Evolutionary conservation across 2,113 vertebrate genomes (phyloP).

Genomic region (Bujurquina vittata): DNA sequence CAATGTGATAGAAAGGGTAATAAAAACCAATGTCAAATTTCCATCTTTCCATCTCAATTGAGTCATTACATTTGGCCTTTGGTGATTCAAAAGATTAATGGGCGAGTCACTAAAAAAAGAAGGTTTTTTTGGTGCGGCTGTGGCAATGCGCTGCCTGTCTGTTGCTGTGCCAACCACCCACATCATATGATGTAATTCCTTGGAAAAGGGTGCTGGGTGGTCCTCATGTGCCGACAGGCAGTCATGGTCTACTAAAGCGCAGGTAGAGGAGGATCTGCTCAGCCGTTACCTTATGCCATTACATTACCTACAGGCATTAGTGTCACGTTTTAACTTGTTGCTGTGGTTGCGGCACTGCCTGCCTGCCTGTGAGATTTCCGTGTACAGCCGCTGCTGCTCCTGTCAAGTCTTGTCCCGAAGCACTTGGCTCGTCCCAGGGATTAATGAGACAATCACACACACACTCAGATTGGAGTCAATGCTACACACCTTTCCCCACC

Average conservation of each 20-base stretch:
- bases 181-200: not conserved
- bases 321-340: constrained; percentile 32
- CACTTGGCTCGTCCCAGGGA: constrained; percentile 7
- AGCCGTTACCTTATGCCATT: not conserved
- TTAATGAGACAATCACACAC: constrained; percentile 17
- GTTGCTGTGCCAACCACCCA: constrained; percentile 30
- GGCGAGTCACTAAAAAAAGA: constrained; percentile 10
- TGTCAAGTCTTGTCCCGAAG: constrained; percentile 67
- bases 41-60: not conserved
- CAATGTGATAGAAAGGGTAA: not conserved
- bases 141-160: constrained; percentile 2
- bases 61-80: not conserved
- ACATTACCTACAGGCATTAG: not conserved
- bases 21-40: not conserved
- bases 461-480: not conserved
- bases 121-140: not conserved
- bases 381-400: constrained; percentile 5
- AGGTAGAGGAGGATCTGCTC: not conserved
- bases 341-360: not conserved
- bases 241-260: not conserved
- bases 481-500: not conserved
- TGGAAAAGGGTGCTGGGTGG: not conserved
- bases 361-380: constrained; percentile 1
- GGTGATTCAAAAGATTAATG: constrained; percentile 42
- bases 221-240: constrained; percentile 44